Percentiles rank a stretch among this genome's conserved stretches.
phyloP scores from a whole-genome alignment of 2,113 vertebrate species.

The Corythoichthys intestinalis region DNA sequence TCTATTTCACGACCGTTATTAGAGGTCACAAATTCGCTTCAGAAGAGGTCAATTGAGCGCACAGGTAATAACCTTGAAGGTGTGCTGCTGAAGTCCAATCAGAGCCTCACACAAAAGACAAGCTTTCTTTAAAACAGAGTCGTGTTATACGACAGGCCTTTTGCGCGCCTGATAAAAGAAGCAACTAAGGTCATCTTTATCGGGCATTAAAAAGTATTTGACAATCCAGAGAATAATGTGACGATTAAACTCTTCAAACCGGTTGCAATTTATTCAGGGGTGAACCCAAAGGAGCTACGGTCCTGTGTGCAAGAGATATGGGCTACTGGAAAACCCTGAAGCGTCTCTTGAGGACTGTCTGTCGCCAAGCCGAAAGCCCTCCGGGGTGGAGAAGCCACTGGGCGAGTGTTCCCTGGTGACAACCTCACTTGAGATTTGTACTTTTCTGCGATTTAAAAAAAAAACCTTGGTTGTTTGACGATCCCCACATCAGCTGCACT shows the following conservation, averaged over 20 bases:
- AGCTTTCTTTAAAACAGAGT: slow-evolving; percentile 48
- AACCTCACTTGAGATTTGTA: slow-evolving; percentile 19
- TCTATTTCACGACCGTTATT: slow-evolving; percentile 38
- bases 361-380: slow-evolving; percentile 37
- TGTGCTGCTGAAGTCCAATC: slow-evolving; percentile 58
- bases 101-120: slow-evolving; percentile 58
- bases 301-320: slow-evolving; percentile 58
- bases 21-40: slow-evolving; percentile 55
- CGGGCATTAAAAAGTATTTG: slow-evolving; percentile 54
- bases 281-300: slow-evolving; percentile 23
- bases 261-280: slow-evolving; percentile 60
- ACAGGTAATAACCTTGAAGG: slow-evolving; percentile 63
- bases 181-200: slow-evolving; percentile 65
- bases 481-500: neutral
- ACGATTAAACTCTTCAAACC: slow-evolving; percentile 63
- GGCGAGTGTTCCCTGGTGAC: slow-evolving; percentile 32
- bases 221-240: slow-evolving; percentile 67
- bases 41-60: slow-evolving; percentile 55
- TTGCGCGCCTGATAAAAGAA: slow-evolving; percentile 49
- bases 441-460: slow-evolving; percentile 13
- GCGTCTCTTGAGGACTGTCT: slow-evolving; percentile 56
- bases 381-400: slow-evolving; percentile 26
- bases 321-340: slow-evolving; percentile 53
- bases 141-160: slow-evolving; percentile 63
- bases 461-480: slow-evolving; percentile 4